phyloP scores from a whole-genome alignment of 2,113 vertebrate species.

The Dunckerocampus dactyliophorus region DNA sequence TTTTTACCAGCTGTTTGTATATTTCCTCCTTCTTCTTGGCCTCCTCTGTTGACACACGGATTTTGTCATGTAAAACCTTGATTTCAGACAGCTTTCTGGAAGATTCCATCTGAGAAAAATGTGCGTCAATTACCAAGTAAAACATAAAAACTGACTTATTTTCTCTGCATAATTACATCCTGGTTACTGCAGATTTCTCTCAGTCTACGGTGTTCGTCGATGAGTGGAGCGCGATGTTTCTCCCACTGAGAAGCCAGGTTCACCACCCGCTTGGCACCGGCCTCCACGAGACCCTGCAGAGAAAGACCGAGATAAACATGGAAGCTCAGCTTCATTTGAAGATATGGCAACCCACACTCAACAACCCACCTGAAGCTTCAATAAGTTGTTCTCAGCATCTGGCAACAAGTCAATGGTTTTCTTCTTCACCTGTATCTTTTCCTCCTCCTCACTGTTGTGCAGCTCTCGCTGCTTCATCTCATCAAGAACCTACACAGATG shows the following conservation, averaged over 20 bases:
- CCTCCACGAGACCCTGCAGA: constrained; percentile 78
- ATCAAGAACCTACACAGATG: constrained; percentile 69
- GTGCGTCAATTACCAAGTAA: not conserved
- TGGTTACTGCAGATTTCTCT: constrained; percentile 79
- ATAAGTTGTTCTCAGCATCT: constrained; percentile 76
- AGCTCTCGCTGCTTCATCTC: constrained; percentile 73
- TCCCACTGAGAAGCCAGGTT: constrained; percentile 87
- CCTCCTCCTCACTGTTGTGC: constrained; percentile 66
- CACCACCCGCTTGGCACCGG: constrained; percentile 79
- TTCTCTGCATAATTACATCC: constrained; percentile 66
- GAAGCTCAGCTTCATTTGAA: too few species aligned
- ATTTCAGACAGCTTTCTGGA: constrained; percentile 81
- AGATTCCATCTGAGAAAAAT: constrained; percentile 75
- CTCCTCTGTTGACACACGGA: constrained; percentile 78
- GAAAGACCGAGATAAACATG: not conserved
- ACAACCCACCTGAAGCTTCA: constrained; percentile 80
- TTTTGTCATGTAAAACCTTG: constrained; percentile 82
- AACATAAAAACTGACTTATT: not conserved
- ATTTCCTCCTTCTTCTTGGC: constrained; percentile 83
- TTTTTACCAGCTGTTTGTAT: constrained; percentile 81
- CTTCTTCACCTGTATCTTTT: constrained; percentile 76
- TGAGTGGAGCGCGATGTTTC: constrained; percentile 82
- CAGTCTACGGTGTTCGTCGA: constrained; percentile 80
- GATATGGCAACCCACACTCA: not conserved
- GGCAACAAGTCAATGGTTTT: constrained; percentile 79